Evolutionary conservation across 2,113 vertebrate genomes (phyloP).

Genomic region (Chascanopsetta lugubris): DNA sequence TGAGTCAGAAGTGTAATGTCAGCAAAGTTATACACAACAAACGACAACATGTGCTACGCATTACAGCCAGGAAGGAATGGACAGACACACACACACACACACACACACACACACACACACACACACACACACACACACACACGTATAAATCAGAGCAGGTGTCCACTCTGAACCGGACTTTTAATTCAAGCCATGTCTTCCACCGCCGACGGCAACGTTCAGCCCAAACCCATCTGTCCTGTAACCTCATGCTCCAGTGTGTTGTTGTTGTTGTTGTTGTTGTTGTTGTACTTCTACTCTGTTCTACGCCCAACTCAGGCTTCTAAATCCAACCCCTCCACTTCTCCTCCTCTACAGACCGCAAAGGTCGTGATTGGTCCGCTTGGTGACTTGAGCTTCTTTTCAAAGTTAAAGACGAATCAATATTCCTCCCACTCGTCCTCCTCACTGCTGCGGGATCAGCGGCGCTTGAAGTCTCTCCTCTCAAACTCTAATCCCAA

Average conservation of each 20-base stretch:
- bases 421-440: constrained; percentile 15
- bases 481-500: too few species aligned
- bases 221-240: constrained; percentile 14
- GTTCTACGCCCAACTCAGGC: too few species aligned
- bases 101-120: constrained; percentile 10
- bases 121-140: constrained; percentile 11
- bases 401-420: not conserved
- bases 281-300: too few species aligned
- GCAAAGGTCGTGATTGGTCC: too few species aligned
- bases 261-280: not conserved
- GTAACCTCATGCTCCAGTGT: not conserved
- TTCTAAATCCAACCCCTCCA: too few species aligned
- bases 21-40: constrained; percentile 13
- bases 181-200: constrained; percentile 48
- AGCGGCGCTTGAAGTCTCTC: constrained; percentile 1
- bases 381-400: too few species aligned
- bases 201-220: constrained; percentile 13
- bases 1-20: not conserved
- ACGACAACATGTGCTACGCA: constrained; percentile 43
- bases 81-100: not conserved
- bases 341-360: too few species aligned
- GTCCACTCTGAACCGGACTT: constrained; percentile 21
- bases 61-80: constrained; percentile 60
- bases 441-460: constrained; percentile 8
- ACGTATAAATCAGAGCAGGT: constrained; percentile 47